Evolutionary conservation across 2,888 invertebrate species (phyloP).

Genomic region (Rhingia rostrata): DNA sequence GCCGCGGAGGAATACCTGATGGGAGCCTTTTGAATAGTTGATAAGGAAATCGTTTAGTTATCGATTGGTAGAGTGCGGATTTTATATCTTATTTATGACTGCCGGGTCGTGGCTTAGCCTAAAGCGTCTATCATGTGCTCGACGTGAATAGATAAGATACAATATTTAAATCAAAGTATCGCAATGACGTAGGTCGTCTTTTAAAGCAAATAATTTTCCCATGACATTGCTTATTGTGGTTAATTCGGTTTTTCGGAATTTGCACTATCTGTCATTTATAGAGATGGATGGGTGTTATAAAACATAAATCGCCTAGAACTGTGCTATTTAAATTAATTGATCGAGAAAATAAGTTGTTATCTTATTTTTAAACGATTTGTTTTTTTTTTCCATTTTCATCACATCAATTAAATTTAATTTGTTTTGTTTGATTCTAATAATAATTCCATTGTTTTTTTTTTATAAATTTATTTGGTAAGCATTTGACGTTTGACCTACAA

Average conservation of each 20-base stretch:
- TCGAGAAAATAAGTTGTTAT: not conserved
- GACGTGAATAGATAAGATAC: constrained; percentile 23
- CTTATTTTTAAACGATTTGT: not conserved
- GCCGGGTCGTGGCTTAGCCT: constrained; percentile 11
- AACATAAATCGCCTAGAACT: constrained; percentile 9
- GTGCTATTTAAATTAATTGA: constrained; percentile 34
- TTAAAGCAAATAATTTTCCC: constrained; percentile 29
- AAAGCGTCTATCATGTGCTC: constrained; percentile 16
- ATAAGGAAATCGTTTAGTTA: constrained; percentile 34
- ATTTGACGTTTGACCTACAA: not conserved
- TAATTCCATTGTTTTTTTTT: constrained; percentile 8
- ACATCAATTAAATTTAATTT: constrained; percentile 38
- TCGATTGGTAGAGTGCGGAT: constrained; percentile 26
- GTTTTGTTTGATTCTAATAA: constrained; percentile 21
- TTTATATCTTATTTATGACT: constrained; percentile 51
- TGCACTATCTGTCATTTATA: constrained; percentile 9
- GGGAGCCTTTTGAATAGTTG: constrained; percentile 24
- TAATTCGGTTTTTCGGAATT: not conserved
- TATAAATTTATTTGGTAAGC: not conserved
- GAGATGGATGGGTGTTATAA: constrained; percentile 23
- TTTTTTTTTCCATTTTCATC: not conserved
- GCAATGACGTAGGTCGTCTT: constrained; percentile 33
- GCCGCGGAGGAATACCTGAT: not conserved
- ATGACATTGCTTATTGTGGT: constrained; percentile 35
- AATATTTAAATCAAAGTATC: constrained; percentile 38